A percentile compares a stretch with the other conserved stretches of the same genome.
Evolutionary conservation across 2,797 vertebrate species (phyloP).

Genomic region (Peromyscus nudipes): DNA sequence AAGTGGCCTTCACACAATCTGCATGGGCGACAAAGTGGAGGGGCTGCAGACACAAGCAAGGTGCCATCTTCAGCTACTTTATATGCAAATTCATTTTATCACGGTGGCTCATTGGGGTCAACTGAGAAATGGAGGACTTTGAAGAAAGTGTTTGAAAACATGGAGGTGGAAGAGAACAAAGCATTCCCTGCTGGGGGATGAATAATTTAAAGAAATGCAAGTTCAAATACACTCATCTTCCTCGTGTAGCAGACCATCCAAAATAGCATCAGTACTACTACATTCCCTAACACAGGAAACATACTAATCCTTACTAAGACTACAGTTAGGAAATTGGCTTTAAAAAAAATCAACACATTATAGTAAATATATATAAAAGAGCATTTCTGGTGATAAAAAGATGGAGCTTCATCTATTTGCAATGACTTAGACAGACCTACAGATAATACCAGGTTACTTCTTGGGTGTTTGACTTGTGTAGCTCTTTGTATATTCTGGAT

Average conservation of each 20-base stretch:
- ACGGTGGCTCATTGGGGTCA: background rate
- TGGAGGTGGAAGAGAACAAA: background rate
- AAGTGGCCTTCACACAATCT: background rate
- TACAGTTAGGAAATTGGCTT: background rate
- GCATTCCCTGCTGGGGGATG: background rate
- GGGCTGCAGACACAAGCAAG: no score
- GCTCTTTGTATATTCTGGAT: background rate
- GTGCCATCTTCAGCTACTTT: background rate
- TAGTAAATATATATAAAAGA: background rate
- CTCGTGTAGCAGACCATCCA: background rate
- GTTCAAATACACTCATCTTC: background rate
- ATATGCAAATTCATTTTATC: background rate
- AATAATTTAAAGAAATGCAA: background rate
- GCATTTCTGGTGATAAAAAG: background rate
- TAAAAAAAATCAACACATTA: background rate
- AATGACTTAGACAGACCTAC: background rate
- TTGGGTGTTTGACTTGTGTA: background rate
- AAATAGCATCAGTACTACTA: background rate
- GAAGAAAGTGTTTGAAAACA: background rate
- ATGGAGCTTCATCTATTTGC: background rate
- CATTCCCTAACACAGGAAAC: background rate
- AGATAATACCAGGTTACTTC: background rate
- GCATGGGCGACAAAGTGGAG: accelerated
- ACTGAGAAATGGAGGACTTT: background rate
- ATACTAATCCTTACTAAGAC: background rate